Evolutionary conservation across 2,797 vertebrate genomes (phyloP), one percentile per base, ranked within the genome.

Genomic region (Protonibea diacanthus): DNA sequence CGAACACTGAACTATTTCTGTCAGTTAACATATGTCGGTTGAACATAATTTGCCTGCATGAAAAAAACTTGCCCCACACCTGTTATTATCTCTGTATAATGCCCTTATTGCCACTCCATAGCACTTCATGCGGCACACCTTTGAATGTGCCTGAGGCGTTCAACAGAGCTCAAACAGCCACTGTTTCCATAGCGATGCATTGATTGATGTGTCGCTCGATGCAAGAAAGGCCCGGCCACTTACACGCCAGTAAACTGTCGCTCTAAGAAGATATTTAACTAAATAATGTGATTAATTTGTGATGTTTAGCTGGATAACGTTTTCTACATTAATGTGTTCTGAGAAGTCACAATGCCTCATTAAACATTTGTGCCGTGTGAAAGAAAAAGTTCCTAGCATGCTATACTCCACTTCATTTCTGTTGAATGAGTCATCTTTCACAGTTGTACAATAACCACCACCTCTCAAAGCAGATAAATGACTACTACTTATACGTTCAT

Each of bases 121-220:
- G 27, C 49, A 21, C 58, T 12, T 12, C 20, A n/a, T 52, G 8
- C 44, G 57, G 11, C 68, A 27, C 21, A 42, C 48, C 47, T 61
- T 61, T 52, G 45, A 13, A 11, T 72, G 27, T 23, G 13, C 4
- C 14, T 40, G 45, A 70, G 45, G 40, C 0, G 13, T 33, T 51
- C 38, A 21, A 25, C 55, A 21, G 8, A 45, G 65, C 23, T 52
- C 65, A 6, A 27, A 59, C 27, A 33, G 25, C 67, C 38, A 33
- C 61, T 27, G 73, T 80, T 68, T 58, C 82, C 62, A 63, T 68
- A 42, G 73, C 15, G 45, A 76, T 44, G 47, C n/a, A 29, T 33
- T 69, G 58, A 84, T 57, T 80, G 76, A 68, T 29, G 6, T 38
- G 55, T 25, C 21, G 25, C 63, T 42, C 6, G 4, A 49, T 48